Conservation (phyloP, 1,140 invertebrate species). For the Oreohelix idahoensis region DNA sequence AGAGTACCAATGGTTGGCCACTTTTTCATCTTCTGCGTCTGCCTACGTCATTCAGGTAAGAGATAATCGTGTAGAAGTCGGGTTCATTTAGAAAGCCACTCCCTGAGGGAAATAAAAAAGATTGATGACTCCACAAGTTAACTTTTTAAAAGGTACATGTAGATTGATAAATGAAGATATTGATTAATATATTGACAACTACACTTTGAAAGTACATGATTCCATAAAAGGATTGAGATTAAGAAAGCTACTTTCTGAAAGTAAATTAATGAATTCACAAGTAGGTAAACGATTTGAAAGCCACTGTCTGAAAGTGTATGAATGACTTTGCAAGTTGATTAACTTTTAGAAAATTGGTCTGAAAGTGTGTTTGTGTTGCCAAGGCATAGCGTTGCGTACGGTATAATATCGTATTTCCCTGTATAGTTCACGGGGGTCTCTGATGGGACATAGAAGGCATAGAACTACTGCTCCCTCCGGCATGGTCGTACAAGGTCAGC, state of each 20-base stretch:
- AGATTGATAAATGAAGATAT: background rate
- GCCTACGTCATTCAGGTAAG: slow-evolving; percentile 31
- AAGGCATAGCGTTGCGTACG: too few species aligned
- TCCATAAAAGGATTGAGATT: background rate
- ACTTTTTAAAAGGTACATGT: background rate
- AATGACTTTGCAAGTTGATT: background rate
- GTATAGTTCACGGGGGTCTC: too few species aligned
- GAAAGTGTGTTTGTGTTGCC: too few species aligned
- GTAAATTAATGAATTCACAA: too few species aligned
- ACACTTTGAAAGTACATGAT: background rate
- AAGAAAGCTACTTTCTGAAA: background rate
- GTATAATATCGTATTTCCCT: too few species aligned
- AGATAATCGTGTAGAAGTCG: slow-evolving; percentile 22
- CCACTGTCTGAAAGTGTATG: background rate
- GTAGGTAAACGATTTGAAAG: background rate
- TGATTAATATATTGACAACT: background rate
- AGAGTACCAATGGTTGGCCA: background rate
- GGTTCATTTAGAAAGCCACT: background rate
- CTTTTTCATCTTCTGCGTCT: slow-evolving; percentile 11
- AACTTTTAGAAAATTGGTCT: background rate
- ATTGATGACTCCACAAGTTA: background rate
- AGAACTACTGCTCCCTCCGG: too few species aligned
- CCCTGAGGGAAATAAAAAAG: background rate
- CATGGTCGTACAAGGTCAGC: too few species aligned
- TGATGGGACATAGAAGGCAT: too few species aligned